These are phyloP conservation scores for Heterocephalus glaber DNA, from an alignment of 2,113 vertebrate species.

Conservation along the genomic window DNA sequence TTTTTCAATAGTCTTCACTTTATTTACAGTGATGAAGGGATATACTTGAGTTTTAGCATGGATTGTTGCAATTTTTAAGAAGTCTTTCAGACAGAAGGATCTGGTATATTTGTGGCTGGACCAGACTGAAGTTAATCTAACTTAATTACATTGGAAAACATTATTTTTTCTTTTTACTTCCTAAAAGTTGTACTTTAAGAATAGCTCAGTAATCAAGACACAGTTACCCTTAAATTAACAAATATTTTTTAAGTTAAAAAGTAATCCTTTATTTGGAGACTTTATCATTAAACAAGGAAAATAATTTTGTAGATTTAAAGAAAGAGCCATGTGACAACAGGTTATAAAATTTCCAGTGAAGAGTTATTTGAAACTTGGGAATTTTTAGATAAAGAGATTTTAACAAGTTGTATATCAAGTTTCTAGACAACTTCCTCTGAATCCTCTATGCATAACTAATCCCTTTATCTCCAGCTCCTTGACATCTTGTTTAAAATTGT, in stretches of 20 bases:
- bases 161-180: background rate
- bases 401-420: background rate
- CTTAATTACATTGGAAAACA: conserved; percentile 12
- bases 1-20: conserved; percentile 14
- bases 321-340: background rate
- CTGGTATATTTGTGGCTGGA: background rate
- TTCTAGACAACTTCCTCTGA: conserved; percentile 14
- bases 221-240: conserved; percentile 5
- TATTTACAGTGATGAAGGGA: background rate
- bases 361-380: background rate
- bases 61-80: background rate
- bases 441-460: background rate
- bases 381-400: background rate
- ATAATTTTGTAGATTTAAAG: background rate
- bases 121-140: background rate
- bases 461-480: background rate
- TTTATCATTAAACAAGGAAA: conserved; percentile 4
- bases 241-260: conserved; percentile 43
- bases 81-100: background rate
- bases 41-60: background rate
- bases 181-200: conserved; percentile 29
- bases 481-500: background rate
- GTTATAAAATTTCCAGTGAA: background rate
- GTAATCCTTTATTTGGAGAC: background rate
- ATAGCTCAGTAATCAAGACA: background rate